Evolutionary conservation across 2,113 vertebrate genomes (phyloP).

Genomic region (Thunnus maccoyii): DNA sequence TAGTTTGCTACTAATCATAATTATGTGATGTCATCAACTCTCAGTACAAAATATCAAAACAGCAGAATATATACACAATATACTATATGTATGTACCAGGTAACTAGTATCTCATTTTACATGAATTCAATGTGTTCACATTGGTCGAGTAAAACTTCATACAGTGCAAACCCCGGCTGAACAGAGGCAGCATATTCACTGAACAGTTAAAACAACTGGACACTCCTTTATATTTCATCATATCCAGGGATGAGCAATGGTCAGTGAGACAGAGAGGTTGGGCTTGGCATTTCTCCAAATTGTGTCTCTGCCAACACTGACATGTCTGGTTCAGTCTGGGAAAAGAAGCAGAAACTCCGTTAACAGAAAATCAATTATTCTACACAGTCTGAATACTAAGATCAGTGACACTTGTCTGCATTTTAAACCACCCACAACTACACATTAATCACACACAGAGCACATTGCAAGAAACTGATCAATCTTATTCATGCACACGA

Average conservation of each 20-base stretch:
- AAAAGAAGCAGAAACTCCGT: slow-evolving; percentile 27
- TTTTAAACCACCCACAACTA: neutral
- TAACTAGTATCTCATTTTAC: slow-evolving; percentile 11
- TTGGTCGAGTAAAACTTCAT: slow-evolving; percentile 40
- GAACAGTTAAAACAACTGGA: slow-evolving; percentile 3
- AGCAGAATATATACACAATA: slow-evolving; percentile 44
- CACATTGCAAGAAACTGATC: neutral
- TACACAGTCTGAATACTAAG: neutral
- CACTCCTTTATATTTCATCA: slow-evolving; percentile 4
- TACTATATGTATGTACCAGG: slow-evolving; percentile 1
- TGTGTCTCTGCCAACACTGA: slow-evolving; percentile 76
- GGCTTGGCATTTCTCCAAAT: slow-evolving; percentile 85
- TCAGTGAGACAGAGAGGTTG: slow-evolving; percentile 83
- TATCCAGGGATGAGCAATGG: slow-evolving; percentile 16
- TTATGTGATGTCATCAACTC: slow-evolving; percentile 18
- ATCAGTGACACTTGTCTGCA: neutral
- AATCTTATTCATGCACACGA: neutral
- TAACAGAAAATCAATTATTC: slow-evolving; percentile 16
- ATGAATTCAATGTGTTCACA: slow-evolving; percentile 17
- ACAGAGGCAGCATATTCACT: slow-evolving; percentile 6
- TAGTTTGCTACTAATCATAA: slow-evolving; percentile 13
- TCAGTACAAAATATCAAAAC: slow-evolving; percentile 25
- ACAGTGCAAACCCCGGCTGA: slow-evolving; percentile 28
- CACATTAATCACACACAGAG: neutral
- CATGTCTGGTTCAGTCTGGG: slow-evolving; percentile 79